These are phyloP conservation scores for Idris sp. DNA, from an alignment of 1,140 invertebrate genomes.

Conservation along the genomic window DNA sequence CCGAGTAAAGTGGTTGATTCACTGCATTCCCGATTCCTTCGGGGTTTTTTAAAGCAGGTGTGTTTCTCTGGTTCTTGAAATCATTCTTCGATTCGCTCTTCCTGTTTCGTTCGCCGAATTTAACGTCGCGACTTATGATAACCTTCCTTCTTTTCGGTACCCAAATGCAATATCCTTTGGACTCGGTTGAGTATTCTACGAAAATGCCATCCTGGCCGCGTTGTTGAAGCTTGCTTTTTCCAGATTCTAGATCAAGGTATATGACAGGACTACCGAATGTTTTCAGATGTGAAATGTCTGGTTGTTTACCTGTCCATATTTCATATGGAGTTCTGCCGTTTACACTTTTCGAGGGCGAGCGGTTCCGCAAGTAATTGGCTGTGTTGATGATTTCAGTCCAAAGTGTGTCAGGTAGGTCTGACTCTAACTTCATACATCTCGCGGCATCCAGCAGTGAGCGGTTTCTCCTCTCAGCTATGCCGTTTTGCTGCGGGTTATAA, in stretches of 20 bases:
- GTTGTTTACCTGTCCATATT: constrained; percentile 6
- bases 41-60: no score
- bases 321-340: constrained; percentile 16
- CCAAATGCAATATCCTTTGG: constrained; percentile 8
- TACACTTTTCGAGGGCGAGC: constrained; percentile 12
- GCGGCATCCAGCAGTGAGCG: constrained; percentile 65
- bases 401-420: constrained; percentile 65
- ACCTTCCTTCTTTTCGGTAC: constrained; percentile 6
- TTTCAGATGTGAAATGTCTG: constrained; percentile 2
- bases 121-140: constrained; percentile 17
- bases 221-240: constrained; percentile 21
- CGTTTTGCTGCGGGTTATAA: constrained; percentile 70
- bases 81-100: not conserved
- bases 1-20: no score
- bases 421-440: not conserved
- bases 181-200: constrained; percentile 4
- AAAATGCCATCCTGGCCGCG: constrained; percentile 4
- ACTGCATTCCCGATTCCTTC: no score
- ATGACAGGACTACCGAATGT: constrained; percentile 9
- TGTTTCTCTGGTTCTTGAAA: not conserved
- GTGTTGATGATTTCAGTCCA: constrained; percentile 75
- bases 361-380: constrained; percentile 15
- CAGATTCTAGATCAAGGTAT: constrained; percentile 3
- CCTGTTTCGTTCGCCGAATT: not conserved
- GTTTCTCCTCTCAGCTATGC: constrained; percentile 69